These are phyloP conservation scores for Acanthaster planci DNA, from an alignment of 35 echinoderm and acorn worm species.

Conservation along the genomic window DNA sequence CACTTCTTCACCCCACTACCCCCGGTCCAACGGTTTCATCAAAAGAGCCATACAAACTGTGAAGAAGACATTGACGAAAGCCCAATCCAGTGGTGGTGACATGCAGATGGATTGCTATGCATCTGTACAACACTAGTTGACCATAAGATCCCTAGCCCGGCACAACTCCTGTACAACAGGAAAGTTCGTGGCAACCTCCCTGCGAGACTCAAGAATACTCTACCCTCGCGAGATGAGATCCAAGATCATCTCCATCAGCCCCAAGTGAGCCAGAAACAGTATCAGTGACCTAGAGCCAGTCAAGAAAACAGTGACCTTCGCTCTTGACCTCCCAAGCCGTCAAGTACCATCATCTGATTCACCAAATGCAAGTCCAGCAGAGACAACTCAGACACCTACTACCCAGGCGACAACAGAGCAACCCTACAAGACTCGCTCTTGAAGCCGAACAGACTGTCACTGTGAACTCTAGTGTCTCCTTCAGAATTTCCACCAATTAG, in stretches of 20 bases:
- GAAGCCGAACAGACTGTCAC: no score
- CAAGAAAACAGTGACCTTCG: no score
- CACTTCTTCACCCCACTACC: conserved; percentile 18
- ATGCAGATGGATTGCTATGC: background rate
- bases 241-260: background rate
- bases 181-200: background rate
- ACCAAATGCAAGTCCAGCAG: no score
- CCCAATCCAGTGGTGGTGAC: background rate
- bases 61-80: conserved; percentile 4
- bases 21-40: conserved; percentile 10
- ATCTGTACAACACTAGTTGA: background rate
- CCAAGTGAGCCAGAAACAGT: background rate
- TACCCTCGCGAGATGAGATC: no score
- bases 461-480: no score
- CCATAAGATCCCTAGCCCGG: background rate
- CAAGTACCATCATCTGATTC: no score
- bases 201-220: background rate
- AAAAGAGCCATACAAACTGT: conserved; percentile 28
- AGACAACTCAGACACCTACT: no score
- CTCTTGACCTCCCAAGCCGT: no score
- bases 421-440: no score
- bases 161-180: background rate
- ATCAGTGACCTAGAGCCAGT: no score
- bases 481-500: no score
- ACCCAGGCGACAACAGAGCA: no score